Conservation (phyloP, 2,888 invertebrate genomes). For the Melanotus villosus region DNA sequence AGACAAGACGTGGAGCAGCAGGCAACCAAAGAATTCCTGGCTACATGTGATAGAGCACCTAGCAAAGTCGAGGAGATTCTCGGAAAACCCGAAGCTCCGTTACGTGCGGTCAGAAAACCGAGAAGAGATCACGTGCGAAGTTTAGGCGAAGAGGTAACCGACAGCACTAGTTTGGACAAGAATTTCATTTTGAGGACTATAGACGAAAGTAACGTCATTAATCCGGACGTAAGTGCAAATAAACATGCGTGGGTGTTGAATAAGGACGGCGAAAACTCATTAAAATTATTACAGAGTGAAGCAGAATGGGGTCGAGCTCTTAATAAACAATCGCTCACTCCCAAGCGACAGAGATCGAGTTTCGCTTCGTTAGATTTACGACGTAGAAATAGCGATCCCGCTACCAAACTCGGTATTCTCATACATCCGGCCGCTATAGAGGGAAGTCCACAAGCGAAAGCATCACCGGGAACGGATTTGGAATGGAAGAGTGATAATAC, state of each 20-base stretch:
- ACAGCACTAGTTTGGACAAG: slow-evolving; percentile 60
- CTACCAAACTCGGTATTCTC: slow-evolving; percentile 67
- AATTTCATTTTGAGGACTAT: slow-evolving; percentile 63
- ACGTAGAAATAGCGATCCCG: slow-evolving; percentile 83
- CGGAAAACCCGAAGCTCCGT: slow-evolving; percentile 63
- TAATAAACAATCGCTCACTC: slow-evolving; percentile 57
- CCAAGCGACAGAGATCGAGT: slow-evolving; percentile 66
- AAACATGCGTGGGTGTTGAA: slow-evolving; percentile 25
- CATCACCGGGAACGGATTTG: slow-evolving; percentile 72
- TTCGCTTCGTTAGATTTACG: slow-evolving; percentile 71
- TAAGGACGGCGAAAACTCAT: slow-evolving; percentile 31
- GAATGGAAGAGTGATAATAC: slow-evolving; percentile 75
- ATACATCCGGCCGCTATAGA: slow-evolving; percentile 61
- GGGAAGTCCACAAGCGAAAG: slow-evolving; percentile 69
- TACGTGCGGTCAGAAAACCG: slow-evolving; percentile 60
- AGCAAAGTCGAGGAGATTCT: slow-evolving; percentile 66
- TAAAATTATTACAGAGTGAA: slow-evolving; percentile 47
- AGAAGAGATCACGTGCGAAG: slow-evolving; percentile 61
- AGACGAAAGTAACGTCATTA: slow-evolving; percentile 60
- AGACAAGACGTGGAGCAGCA: slow-evolving; percentile 25
- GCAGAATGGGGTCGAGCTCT: slow-evolving; percentile 47
- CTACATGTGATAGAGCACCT: slow-evolving; percentile 59
- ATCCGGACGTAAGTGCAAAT: slow-evolving; percentile 12
- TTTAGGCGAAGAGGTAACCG: slow-evolving; percentile 71
- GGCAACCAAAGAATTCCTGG: slow-evolving; percentile 58